Evolutionary conservation across 2,113 vertebrate species (phyloP).

Genomic region (Riparia riparia): DNA sequence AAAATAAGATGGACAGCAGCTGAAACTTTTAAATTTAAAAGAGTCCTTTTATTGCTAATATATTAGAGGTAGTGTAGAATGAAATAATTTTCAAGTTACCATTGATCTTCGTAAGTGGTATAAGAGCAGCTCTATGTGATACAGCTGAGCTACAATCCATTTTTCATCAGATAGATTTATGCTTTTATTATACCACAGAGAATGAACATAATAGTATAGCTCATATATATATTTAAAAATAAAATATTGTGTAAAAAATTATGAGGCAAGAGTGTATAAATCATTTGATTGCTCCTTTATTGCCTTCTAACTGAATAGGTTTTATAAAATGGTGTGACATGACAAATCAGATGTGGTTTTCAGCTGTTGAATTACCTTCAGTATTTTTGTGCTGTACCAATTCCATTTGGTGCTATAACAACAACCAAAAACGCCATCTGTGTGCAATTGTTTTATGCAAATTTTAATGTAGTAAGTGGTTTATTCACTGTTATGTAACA

Average conservation of each 20-base stretch:
- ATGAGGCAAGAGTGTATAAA: conserved; percentile 72
- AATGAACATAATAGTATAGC: conserved; percentile 76
- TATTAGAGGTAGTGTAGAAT: conserved; percentile 67
- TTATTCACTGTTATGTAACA: conserved; percentile 28
- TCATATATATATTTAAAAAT: conserved; percentile 75
- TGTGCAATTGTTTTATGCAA: conserved; percentile 42
- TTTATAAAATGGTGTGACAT: conserved; percentile 76
- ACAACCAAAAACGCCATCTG: not conserved
- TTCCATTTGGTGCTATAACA: conserved; percentile 21
- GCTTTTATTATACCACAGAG: conserved; percentile 76
- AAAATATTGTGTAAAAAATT: conserved; percentile 77
- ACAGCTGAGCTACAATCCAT: conserved; percentile 72
- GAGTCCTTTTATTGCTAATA: conserved; percentile 70
- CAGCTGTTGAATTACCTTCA: conserved; percentile 67
- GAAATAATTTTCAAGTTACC: conserved; percentile 74
- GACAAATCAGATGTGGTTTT: conserved; percentile 66
- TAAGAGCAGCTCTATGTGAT: conserved; percentile 49
- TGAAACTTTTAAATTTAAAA: conserved; percentile 76
- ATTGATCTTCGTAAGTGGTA: conserved; percentile 75
- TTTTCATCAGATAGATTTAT: conserved; percentile 79
- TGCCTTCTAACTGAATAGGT: conserved; percentile 73
- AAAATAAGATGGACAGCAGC: conserved; percentile 62
- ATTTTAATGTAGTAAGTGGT: conserved; percentile 48
- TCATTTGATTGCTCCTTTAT: conserved; percentile 75
- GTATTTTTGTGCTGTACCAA: conserved; percentile 58